These are phyloP conservation scores for Plecturocebus donacophilus DNA, from an alignment of 2,113 vertebrate species.

Conservation along the genomic window DNA sequence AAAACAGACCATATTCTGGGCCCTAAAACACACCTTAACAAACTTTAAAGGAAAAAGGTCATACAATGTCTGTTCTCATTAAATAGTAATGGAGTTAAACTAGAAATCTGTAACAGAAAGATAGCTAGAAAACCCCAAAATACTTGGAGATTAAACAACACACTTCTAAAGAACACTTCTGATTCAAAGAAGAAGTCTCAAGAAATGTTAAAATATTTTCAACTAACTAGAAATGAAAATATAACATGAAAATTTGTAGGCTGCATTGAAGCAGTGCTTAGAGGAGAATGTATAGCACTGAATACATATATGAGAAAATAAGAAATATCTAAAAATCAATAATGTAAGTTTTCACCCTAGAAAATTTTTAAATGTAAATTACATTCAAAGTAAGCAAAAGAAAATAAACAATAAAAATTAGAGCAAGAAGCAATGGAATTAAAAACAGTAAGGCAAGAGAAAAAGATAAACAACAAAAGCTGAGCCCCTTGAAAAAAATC, in stretches of 20 bases:
- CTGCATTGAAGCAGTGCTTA: neutral
- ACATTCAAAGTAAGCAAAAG: neutral
- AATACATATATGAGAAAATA: neutral
- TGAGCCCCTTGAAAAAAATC: neutral
- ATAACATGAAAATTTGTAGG: neutral
- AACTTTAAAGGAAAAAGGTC: neutral
- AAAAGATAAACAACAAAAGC: neutral
- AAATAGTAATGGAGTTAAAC: neutral
- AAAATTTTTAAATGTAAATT: neutral
- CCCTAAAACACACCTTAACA: neutral
- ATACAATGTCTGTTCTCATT: neutral
- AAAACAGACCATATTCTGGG: neutral
- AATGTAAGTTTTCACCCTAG: neutral
- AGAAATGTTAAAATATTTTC: neutral
- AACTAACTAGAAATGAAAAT: neutral
- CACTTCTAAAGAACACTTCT: neutral
- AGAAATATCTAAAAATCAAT: neutral
- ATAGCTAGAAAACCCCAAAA: neutral
- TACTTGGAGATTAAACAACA: neutral
- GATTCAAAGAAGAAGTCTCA: neutral
- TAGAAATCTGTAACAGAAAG: neutral
- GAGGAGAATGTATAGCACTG: neutral
- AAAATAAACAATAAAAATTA: neutral
- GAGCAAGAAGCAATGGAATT: neutral
- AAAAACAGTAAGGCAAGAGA: neutral